Conservation (phyloP, 2,113 vertebrate genomes). For the Clupea harengus region DNA sequence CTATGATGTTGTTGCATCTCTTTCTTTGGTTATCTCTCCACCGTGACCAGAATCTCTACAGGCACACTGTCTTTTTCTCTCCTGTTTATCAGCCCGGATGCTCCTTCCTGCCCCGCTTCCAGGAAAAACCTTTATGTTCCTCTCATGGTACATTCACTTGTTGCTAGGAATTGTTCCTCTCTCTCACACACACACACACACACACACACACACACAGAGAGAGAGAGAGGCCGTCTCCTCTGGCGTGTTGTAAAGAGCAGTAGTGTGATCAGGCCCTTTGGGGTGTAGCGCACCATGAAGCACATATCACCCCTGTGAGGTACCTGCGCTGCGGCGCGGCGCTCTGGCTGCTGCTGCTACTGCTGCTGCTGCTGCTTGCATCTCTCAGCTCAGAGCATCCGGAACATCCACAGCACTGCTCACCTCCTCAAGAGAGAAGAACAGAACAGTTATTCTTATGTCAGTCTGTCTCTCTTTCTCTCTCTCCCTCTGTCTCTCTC, state of each 20-base stretch:
- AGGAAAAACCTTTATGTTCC: slow-evolving; percentile 4
- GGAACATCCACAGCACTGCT: background rate
- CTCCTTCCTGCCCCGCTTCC: slow-evolving; percentile 3
- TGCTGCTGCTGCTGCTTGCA: background rate
- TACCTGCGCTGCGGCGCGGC: background rate
- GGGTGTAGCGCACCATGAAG: background rate
- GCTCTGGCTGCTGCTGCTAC: background rate
- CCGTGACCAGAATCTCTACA: slow-evolving; percentile 37
- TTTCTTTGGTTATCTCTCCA: background rate
- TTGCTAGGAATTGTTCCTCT: background rate
- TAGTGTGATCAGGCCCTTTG: background rate
- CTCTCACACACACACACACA: background rate
- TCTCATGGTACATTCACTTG: background rate
- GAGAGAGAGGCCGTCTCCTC: background rate
- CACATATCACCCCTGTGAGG: background rate
- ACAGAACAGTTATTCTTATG: slow-evolving; percentile 11
- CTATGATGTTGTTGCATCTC: background rate
- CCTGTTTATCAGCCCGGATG: slow-evolving; percentile 14
- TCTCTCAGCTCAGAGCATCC: background rate
- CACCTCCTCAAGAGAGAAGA: background rate
- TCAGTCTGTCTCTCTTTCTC: slow-evolving; percentile 27
- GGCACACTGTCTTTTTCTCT: slow-evolving; percentile 4
- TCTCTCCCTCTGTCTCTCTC: background rate
- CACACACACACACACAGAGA: background rate
- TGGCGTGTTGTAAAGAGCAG: background rate